phyloP scores from a whole-genome alignment of 2,797 vertebrate species.

The Gallinago solitaria region DNA sequence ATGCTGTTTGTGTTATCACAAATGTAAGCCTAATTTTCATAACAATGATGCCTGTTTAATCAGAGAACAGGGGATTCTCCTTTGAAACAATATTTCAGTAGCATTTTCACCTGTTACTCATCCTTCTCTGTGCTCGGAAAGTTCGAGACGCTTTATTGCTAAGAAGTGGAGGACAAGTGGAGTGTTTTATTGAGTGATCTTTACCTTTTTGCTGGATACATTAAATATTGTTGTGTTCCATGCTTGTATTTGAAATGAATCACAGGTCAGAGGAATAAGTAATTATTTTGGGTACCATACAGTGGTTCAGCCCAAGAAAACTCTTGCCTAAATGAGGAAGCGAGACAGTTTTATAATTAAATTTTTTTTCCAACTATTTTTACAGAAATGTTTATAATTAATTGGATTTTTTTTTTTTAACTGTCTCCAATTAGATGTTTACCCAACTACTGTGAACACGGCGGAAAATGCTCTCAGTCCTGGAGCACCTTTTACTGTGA shows the following conservation, averaged over 20 bases:
- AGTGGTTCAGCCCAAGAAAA: not conserved
- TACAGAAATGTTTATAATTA: not conserved
- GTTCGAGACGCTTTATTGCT: not conserved
- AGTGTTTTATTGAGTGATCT: not conserved
- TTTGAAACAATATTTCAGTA: not conserved
- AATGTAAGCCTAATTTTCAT: conserved; percentile 5
- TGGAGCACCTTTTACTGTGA: conserved; percentile 93
- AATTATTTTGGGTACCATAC: not conserved
- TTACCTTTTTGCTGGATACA: not conserved
- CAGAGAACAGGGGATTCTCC: not conserved
- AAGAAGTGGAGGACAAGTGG: not conserved
- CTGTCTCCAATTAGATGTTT: conserved; percentile 84
- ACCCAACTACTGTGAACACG: conserved; percentile 94
- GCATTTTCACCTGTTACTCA: not conserved
- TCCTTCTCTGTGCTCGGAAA: not conserved
- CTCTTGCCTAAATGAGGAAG: not conserved
- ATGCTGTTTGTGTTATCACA: not conserved
- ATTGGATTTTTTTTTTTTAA: not conserved
- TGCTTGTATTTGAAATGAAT: not conserved
- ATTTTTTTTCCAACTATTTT: not conserved
- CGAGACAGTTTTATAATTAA: not conserved
- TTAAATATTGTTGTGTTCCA: not conserved
- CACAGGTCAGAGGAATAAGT: not conserved
- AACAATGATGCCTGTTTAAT: not conserved
- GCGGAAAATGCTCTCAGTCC: conserved; percentile 90